Evolutionary conservation across 2,797 vertebrate species (phyloP).

Genomic region (Emys orbicularis): DNA sequence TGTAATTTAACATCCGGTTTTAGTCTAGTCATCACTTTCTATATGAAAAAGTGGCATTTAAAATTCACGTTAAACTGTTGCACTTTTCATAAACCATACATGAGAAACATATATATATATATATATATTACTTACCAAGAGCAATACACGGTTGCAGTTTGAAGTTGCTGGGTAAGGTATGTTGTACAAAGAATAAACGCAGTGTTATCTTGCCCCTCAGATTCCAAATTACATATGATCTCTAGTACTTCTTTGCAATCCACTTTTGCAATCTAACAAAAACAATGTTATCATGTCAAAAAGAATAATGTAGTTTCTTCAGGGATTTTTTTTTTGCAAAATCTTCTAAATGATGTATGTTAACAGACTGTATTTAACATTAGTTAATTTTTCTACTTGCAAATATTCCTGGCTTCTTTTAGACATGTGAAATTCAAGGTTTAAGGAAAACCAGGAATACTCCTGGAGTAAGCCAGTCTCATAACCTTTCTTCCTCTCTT

Average conservation of each 20-base stretch:
- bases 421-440: not conserved
- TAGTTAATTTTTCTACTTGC: not conserved
- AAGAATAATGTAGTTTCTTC: constrained; percentile 11
- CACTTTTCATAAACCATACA: not conserved
- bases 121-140: constrained; percentile 90
- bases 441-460: not conserved
- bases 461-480: not conserved
- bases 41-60: not conserved
- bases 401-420: not conserved
- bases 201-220: constrained; percentile 94
- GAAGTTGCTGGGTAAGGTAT: constrained; percentile 97
- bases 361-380: not conserved
- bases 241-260: constrained; percentile 97
- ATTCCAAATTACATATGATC: constrained; percentile 96
- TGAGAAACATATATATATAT: not conserved
- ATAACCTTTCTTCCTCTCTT: not conserved
- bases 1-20: not conserved
- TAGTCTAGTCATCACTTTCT: not conserved
- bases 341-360: not conserved
- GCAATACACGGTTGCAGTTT: constrained; percentile 93
- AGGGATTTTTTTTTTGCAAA: not conserved
- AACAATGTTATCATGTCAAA: constrained; percentile 55
- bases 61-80: not conserved
- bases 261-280: constrained; percentile 91
- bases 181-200: constrained; percentile 98